Conservation (phyloP, 2,113 vertebrate species). For the Gymnocephalus cernua region DNA sequence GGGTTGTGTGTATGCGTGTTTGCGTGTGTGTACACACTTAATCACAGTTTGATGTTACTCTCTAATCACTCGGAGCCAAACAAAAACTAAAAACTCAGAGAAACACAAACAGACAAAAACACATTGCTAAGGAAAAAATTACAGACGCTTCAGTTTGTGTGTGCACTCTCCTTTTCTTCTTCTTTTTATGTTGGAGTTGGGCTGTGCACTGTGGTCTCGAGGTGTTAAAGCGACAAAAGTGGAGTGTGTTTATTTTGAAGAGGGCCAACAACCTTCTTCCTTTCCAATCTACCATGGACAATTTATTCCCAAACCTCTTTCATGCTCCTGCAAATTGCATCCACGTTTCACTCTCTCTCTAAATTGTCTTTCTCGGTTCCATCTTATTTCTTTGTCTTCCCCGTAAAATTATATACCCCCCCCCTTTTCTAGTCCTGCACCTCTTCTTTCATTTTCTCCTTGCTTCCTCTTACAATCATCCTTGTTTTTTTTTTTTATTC, state of each 20-base stretch:
- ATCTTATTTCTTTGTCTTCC: conserved; percentile 17
- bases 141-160: conserved; percentile 13
- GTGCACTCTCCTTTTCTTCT: not conserved
- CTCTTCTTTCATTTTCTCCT: conserved; percentile 1
- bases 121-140: conserved; percentile 38
- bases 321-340: conserved; percentile 43
- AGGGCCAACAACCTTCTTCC: conserved; percentile 47
- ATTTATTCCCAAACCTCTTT: conserved; percentile 39
- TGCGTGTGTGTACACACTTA: conserved; percentile 22
- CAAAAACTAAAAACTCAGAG: conserved; percentile 59
- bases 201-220: conserved; percentile 27
- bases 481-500: not conserved
- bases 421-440: conserved; percentile 12
- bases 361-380: conserved; percentile 26
- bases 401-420: conserved; percentile 9
- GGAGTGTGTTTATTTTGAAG: conserved; percentile 59
- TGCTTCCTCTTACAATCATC: not conserved
- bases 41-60: conserved; percentile 37
- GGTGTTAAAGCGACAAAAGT: conserved; percentile 57
- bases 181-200: not conserved
- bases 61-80: conserved; percentile 49
- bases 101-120: conserved; percentile 45
- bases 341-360: conserved; percentile 30
- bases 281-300: conserved; percentile 43
- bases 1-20: conserved; percentile 7